These are phyloP conservation scores for Mirza zaza DNA, from an alignment of 2,113 vertebrate species.

Conservation along the genomic window DNA sequence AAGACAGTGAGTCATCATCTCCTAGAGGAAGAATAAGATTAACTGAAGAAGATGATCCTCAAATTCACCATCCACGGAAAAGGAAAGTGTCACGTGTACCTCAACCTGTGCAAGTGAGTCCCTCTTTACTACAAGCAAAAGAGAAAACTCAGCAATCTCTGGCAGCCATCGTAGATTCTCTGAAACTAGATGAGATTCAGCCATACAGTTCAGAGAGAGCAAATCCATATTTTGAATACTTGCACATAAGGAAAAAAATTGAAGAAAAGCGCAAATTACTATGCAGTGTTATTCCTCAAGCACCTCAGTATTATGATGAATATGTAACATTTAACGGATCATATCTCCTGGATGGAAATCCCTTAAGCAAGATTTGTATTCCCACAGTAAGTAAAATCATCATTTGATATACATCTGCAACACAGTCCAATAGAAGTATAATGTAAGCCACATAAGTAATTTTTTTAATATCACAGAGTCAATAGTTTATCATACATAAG, in stretches of 20 bases:
- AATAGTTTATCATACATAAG: neutral
- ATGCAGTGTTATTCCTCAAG: constrained; percentile 97
- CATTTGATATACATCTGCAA: neutral
- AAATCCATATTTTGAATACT: constrained; percentile 98
- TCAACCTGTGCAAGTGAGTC: constrained; percentile 86
- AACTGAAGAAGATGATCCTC: constrained; percentile 92
- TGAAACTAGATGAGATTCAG: constrained; percentile 98
- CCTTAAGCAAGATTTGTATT: constrained; percentile 98
- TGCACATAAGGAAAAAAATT: constrained; percentile 98
- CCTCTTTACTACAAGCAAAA: constrained; percentile 89
- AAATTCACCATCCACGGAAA: constrained; percentile 96
- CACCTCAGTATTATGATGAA: constrained; percentile 98
- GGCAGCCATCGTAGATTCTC: constrained; percentile 94
- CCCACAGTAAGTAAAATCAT: constrained; percentile 92
- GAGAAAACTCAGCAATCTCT: constrained; percentile 95
- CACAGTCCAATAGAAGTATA: neutral
- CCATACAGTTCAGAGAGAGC: constrained; percentile 97
- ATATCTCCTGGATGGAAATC: constrained; percentile 97
- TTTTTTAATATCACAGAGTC: neutral
- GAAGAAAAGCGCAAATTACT: constrained; percentile 98
- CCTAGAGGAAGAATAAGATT: constrained; percentile 87
- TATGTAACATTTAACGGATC: constrained; percentile 99
- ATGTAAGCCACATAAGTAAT: neutral
- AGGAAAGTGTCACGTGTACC: constrained; percentile 92
- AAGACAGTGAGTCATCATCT: constrained; percentile 90